Evolutionary conservation across 2,113 vertebrate genomes (phyloP), one percentile per base, ranked within the genome.

Genomic region (Gobiocypris rarus): DNA sequence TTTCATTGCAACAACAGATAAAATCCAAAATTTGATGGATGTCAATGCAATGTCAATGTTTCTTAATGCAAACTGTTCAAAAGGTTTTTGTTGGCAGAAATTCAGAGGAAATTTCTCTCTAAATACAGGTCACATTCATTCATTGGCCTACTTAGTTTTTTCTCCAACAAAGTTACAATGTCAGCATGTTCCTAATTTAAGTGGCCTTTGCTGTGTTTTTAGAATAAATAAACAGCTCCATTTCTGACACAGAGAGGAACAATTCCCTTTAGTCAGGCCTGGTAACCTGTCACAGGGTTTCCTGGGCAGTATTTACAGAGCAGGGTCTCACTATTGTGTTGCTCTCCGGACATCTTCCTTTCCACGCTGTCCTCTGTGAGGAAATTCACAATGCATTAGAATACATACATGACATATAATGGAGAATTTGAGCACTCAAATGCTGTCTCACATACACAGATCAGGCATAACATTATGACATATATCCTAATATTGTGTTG

Each of bases 261-360:
- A 63, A 45, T 58, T 45, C n/a, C n/a, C 15, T 45, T 19, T 79
- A 63, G 17, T n/a, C 15, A 5, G 26, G 9, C 74, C 6, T 54
- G 24, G 48, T 54, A 54, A 41, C 43, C 78, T 67, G 58, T 63
- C n/a, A 63, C 11, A 45, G 19, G 2, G 61, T 81, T 81, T 67
- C 59, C 78, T 67, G 78, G 26, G 59, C 61, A 50, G 61, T 67
- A 34, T 81, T 67, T 81, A 81, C 43, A 50, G 34, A 50, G 15
- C 61, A 52, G 61, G 6, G 41, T 67, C 78, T 82, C 79, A 24
- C 79, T 52, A 81, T 70, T 81, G 79, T 81, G 79, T 69, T 54
- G 9, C 63, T 24, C 31, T 38, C 63, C 4, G 22, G 80, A 41
- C 63, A 54, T 82, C 65, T 70, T 82, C 65, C 80, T 41, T 38